Conservation (phyloP, 2,113 vertebrate genomes). For the Ophthalmolycus amberensis region DNA sequence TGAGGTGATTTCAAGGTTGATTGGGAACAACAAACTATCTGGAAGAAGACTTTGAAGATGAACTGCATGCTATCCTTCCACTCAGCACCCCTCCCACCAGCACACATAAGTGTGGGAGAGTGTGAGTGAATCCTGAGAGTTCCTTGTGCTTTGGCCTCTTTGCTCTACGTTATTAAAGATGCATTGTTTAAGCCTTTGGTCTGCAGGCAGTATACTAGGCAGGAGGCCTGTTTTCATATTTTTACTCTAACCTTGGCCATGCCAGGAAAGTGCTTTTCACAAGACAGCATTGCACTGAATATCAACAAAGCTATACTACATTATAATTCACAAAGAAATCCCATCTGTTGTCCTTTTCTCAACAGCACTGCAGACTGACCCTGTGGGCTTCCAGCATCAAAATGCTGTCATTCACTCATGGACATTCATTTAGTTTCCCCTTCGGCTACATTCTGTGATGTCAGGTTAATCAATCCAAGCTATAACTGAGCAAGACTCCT, state of each 20-base stretch:
- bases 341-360: constrained; percentile 3
- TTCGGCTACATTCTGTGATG: constrained; percentile 9
- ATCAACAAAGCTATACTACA: not conserved
- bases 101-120: constrained; percentile 14
- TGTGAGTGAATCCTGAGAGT: not conserved
- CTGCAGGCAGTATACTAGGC: not conserved
- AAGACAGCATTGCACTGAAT: not conserved
- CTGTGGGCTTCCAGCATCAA: constrained; percentile 7
- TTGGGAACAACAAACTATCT: constrained; percentile 78
- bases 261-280: constrained; percentile 2
- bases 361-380: not conserved
- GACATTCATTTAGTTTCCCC: constrained; percentile 13
- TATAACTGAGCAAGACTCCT: not conserved
- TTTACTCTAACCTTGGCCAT: constrained; percentile 28
- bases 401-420: not conserved
- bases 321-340: constrained; percentile 13
- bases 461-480: constrained; percentile 18
- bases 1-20: constrained; percentile 85
- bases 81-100: constrained; percentile 33
- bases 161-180: constrained; percentile 25
- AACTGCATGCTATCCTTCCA: constrained; percentile 49
- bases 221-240: constrained; percentile 8
- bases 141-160: constrained; percentile 21
- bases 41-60: constrained; percentile 63
- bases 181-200: constrained; percentile 30